These are phyloP conservation scores for Cybosia mesomella DNA, from an alignment of 2,888 invertebrate species.

Conservation along the genomic window DNA sequence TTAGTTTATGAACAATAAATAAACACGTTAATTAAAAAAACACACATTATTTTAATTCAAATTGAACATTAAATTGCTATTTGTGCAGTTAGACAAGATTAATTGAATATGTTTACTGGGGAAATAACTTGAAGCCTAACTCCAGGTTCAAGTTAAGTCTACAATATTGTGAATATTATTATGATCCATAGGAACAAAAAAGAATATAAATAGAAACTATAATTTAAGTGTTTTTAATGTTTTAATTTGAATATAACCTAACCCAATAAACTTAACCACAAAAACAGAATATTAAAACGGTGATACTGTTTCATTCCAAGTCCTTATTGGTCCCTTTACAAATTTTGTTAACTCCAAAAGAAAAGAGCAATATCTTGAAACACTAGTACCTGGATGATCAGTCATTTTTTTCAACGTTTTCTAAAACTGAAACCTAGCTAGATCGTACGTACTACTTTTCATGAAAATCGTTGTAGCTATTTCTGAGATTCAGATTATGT, in stretches of 20 bases:
- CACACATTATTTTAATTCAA: neutral
- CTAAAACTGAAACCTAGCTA: no score
- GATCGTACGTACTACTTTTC: no score
- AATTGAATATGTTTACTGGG: neutral
- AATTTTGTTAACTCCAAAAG: constrained; percentile 12
- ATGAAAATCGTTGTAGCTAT: no score
- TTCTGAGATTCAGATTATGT: no score
- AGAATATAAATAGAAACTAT: no score
- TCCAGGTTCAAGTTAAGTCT: no score
- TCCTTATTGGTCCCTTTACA: constrained; percentile 19
- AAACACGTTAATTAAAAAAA: no score
- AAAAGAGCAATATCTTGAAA: constrained; percentile 3
- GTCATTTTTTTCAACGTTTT: no score
- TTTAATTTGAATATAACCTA: neutral
- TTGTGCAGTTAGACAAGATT: neutral
- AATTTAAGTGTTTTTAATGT: neutral
- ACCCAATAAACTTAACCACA: neutral
- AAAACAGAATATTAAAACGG: neutral
- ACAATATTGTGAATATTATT: no score
- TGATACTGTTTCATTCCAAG: constrained; percentile 15
- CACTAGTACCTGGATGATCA: no score
- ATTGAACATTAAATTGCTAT: neutral
- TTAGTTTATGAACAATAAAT: no score
- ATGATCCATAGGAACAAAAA: no score
- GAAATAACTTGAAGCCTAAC: neutral